phyloP scores from a whole-genome alignment of 35 echinoderm and acorn worm genomes.

The Eucidaris tribuloides region DNA sequence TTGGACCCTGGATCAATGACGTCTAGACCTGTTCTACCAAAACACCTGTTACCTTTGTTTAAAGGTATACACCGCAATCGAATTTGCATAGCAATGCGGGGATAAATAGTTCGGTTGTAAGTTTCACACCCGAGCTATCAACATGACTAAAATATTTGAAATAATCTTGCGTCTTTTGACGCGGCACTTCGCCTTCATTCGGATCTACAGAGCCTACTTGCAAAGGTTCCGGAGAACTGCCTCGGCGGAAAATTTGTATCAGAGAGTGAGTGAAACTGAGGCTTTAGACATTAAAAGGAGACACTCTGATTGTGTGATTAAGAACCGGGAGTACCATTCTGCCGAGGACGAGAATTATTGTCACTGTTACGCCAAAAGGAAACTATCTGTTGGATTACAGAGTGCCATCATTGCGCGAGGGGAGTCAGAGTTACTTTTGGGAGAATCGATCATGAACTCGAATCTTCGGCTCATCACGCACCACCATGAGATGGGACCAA shows the following conservation, averaged over 20 bases:
- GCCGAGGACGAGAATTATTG: constrained; percentile 32
- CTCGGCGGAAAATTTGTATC: constrained; percentile 48
- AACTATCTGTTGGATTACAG: constrained; percentile 16
- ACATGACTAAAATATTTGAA: constrained; percentile 88
- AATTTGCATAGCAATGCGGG: too few species aligned
- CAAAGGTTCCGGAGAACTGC: constrained; percentile 44
- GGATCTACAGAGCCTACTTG: constrained; percentile 65
- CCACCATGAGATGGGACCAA: constrained; percentile 10
- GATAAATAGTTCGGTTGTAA: too few species aligned
- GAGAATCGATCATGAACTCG: neutral
- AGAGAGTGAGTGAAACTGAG: neutral
- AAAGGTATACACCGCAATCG: too few species aligned
- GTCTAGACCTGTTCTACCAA: too few species aligned
- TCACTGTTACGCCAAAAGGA: constrained; percentile 30
- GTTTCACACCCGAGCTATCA: constrained; percentile 3
- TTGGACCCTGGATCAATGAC: too few species aligned
- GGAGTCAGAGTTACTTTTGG: constrained; percentile 6
- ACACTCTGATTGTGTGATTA: constrained; percentile 42
- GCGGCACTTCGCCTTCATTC: constrained; percentile 60
- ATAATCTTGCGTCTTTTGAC: constrained; percentile 61
- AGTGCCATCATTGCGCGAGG: neutral
- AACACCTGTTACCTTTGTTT: too few species aligned
- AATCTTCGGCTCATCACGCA: constrained; percentile 26
- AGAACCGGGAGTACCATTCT: constrained; percentile 60
- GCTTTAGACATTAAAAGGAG: constrained; percentile 33